Conservation (phyloP, 2,797 vertebrate genomes). For the Vipera latastei region DNA sequence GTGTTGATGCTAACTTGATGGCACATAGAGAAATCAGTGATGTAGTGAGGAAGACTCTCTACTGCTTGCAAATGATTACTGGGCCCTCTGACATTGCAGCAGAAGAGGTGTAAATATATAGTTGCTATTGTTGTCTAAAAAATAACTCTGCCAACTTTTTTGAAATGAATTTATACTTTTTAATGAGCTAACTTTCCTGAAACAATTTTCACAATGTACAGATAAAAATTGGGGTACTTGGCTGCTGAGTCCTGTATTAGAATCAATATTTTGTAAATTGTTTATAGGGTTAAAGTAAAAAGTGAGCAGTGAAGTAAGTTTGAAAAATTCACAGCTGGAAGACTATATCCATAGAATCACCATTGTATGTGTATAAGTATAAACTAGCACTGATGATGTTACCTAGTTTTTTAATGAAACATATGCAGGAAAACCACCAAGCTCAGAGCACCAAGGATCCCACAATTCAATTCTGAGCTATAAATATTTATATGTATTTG, state of each 20-base stretch:
- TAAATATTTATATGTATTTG: background rate
- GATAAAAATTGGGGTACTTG: background rate
- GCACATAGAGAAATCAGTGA: background rate
- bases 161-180: background rate
- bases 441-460: background rate
- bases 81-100: background rate
- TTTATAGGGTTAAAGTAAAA: background rate
- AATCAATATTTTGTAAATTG: background rate
- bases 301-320: background rate
- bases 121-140: background rate
- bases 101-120: background rate
- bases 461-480: background rate
- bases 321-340: background rate
- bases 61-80: background rate
- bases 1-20: background rate
- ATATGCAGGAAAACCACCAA: background rate
- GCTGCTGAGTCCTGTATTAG: background rate
- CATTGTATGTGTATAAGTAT: background rate
- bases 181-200: background rate
- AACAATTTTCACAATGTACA: background rate
- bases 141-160: background rate
- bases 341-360: background rate
- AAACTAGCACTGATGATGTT: background rate
- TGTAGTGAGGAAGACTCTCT: background rate
- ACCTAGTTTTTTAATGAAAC: background rate